Conservation (phyloP, 2,797 vertebrate species). For the Huso huso region DNA sequence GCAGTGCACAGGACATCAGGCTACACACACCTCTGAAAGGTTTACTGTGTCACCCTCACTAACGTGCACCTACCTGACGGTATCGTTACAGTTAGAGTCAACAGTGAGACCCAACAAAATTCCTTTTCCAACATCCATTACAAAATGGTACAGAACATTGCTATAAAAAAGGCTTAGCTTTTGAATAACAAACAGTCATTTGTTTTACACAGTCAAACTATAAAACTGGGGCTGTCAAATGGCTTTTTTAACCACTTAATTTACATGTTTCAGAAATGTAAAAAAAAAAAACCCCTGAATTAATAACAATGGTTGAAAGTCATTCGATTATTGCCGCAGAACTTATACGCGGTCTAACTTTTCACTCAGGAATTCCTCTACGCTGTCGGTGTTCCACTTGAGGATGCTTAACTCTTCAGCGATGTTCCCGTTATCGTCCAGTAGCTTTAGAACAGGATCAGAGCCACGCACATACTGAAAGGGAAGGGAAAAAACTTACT, state of each 20-base stretch:
- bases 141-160: slow-evolving; percentile 27
- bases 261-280: slow-evolving; percentile 18
- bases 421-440: slow-evolving; percentile 96
- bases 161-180: slow-evolving; percentile 37
- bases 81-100: slow-evolving; percentile 37
- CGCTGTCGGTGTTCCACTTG: slow-evolving; percentile 98
- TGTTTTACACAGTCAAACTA: not conserved
- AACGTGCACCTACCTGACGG: slow-evolving; percentile 54
- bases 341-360: slow-evolving; percentile 88
- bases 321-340: no score
- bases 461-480: slow-evolving; percentile 90
- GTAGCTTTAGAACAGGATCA: slow-evolving; percentile 93
- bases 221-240: slow-evolving; percentile 3
- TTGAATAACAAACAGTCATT: slow-evolving; percentile 6
- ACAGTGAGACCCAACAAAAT: slow-evolving; percentile 21
- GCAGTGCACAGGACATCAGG: slow-evolving; percentile 72
- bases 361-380: slow-evolving; percentile 95
- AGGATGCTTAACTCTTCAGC: slow-evolving; percentile 97
- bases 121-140: slow-evolving; percentile 14
- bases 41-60: slow-evolving; percentile 87
- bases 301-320: not conserved
- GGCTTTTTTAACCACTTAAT: slow-evolving; percentile 14
- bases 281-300: slow-evolving; percentile 8
- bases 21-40: slow-evolving; percentile 73
- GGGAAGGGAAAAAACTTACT: not conserved